Evolutionary conservation across 2,888 invertebrate species (phyloP).

Genomic region (Heliconius ismenius): DNA sequence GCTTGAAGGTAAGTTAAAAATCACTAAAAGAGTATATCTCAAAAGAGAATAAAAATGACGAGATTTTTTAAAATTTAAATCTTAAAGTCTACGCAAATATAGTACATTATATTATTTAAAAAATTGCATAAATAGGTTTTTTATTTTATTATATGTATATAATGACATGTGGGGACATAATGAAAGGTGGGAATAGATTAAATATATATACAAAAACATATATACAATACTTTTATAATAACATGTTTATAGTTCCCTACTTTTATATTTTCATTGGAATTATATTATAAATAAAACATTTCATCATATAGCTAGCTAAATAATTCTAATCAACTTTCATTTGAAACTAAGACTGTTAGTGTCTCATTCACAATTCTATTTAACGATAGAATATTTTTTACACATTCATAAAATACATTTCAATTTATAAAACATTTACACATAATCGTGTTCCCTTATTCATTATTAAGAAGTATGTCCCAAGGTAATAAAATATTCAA

Average conservation of each 20-base stretch:
- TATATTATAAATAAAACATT: neutral
- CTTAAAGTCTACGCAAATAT: too few species aligned
- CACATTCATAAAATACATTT: too few species aligned
- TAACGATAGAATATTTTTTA: neutral
- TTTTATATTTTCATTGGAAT: neutral
- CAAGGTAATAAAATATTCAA: too few species aligned
- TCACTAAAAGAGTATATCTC: neutral
- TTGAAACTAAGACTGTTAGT: neutral
- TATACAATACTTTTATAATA: neutral
- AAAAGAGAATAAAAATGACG: neutral
- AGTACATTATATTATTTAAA: neutral
- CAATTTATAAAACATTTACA: too few species aligned
- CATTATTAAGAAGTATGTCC: too few species aligned
- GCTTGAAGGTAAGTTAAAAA: neutral
- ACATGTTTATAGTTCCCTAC: neutral
- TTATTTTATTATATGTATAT: neutral
- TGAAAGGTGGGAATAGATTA: conserved; percentile 1
- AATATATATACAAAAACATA: neutral
- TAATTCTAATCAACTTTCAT: neutral
- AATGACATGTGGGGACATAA: too few species aligned
- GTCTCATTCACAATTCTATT: neutral
- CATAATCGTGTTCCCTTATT: too few species aligned
- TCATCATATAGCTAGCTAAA: neutral
- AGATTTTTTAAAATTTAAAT: too few species aligned
- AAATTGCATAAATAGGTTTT: neutral